A percentile compares a stretch with the other conserved stretches of the same genome.
These are phyloP conservation scores for Caranx ignobilis DNA, from an alignment of 2,113 vertebrate genomes.

Conservation along the genomic window DNA sequence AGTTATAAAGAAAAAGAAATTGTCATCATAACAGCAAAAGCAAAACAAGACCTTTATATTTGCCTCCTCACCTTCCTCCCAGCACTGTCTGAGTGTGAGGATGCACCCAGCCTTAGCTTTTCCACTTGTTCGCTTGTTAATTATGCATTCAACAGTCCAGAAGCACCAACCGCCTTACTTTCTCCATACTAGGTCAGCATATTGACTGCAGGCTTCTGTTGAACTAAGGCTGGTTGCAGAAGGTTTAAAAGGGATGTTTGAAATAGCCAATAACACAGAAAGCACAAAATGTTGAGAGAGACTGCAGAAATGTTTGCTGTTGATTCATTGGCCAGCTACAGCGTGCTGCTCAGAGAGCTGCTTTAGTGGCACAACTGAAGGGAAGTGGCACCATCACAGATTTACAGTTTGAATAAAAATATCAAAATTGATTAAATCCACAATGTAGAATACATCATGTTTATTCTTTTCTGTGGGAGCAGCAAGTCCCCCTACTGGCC, in stretches of 20 bases:
- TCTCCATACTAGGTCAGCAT: conserved; percentile 24
- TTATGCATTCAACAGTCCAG: conserved; percentile 45
- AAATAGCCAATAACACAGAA: conserved; percentile 14
- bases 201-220: conserved; percentile 26
- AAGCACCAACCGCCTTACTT: conserved; percentile 18
- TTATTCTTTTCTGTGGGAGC: conserved; percentile 30
- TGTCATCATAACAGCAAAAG: neutral
- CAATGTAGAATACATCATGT: conserved; percentile 7
- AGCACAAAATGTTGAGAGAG: conserved; percentile 6
- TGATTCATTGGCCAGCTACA: neutral
- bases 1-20: neutral
- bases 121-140: conserved; percentile 43
- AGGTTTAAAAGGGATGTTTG: conserved; percentile 38
- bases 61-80: conserved; percentile 1
- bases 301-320: neutral
- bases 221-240: conserved; percentile 20
- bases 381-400: conserved; percentile 4
- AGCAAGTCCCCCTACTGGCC: conserved; percentile 45
- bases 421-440: conserved; percentile 16
- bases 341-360: neutral
- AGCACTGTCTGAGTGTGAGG: conserved; percentile 14
- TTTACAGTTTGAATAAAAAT: conserved; percentile 14
- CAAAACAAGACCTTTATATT: conserved; percentile 11
- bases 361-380: neutral
- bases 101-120: conserved; percentile 21